phyloP scores from a whole-genome alignment of 2,888 invertebrate species.

The Caradrina clavipalpis region DNA sequence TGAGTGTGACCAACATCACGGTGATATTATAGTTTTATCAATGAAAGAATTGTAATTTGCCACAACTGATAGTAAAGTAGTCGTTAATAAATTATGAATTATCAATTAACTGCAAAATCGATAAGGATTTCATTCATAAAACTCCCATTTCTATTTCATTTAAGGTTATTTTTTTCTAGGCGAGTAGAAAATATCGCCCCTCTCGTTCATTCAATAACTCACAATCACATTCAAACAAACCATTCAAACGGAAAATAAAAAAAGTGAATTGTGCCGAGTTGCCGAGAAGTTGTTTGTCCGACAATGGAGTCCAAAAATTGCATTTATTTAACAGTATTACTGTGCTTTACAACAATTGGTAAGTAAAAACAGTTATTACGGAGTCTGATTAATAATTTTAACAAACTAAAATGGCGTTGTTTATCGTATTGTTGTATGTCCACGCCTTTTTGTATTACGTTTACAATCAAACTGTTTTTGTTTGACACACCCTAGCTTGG shows the following conservation, averaged over 20 bases:
- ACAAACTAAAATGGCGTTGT: constrained; percentile 29
- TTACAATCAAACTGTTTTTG: constrained; percentile 12
- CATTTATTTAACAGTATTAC: constrained; percentile 69
- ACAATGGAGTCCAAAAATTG: constrained; percentile 75
- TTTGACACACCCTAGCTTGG: constrained; percentile 50
- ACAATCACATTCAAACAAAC: constrained; percentile 49
- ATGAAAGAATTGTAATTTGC: background rate
- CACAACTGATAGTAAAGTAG: background rate
- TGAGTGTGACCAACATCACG: constrained; percentile 21
- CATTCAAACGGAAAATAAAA: constrained; percentile 61
- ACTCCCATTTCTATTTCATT: background rate
- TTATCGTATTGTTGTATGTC: constrained; percentile 29
- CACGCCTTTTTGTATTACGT: constrained; percentile 42
- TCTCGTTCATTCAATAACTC: constrained; percentile 23
- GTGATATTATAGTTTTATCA: background rate
- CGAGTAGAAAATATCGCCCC: background rate
- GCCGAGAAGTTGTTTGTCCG: constrained; percentile 44
- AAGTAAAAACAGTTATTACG: constrained; percentile 65
- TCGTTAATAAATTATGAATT: background rate
- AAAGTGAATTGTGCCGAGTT: constrained; percentile 33
- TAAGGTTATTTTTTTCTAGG: background rate
- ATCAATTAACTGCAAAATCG: background rate
- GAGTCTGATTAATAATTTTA: background rate
- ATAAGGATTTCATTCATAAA: background rate
- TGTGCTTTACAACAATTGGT: constrained; percentile 74